Conservation (phyloP, 2,113 vertebrate species). For the Sphaerodactylus townsendi region DNA sequence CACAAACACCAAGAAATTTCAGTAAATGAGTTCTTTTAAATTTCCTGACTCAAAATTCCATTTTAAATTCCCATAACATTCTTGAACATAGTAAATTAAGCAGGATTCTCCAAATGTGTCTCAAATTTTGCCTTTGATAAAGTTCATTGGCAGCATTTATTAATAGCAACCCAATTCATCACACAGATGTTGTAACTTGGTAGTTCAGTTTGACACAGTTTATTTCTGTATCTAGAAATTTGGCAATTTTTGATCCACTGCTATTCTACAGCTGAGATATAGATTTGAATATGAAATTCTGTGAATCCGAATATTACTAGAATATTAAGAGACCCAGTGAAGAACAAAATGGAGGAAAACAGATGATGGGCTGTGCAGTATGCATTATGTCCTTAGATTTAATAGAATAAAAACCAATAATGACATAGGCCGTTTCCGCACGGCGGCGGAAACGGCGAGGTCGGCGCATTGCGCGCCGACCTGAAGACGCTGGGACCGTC, state of each 20-base stretch:
- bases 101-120: not conserved
- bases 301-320: not conserved
- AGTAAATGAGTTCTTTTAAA: not conserved
- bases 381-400: not conserved
- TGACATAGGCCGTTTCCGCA: too few relatives aligned
- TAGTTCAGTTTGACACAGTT: conserved; percentile 11
- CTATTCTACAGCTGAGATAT: conserved; percentile 4
- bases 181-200: conserved; percentile 5
- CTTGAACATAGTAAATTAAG: not conserved
- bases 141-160: not conserved
- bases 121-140: not conserved
- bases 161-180: not conserved
- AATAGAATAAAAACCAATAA: not conserved
- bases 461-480: too few relatives aligned
- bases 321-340: conserved; percentile 5
- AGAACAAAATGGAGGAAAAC: not conserved
- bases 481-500: too few relatives aligned
- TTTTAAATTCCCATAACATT: not conserved
- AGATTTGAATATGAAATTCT: conserved; percentile 14
- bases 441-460: too few relatives aligned
- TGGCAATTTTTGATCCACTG: conserved; percentile 34
- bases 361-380: not conserved
- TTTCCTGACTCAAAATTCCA: too few relatives aligned
- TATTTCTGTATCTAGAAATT: conserved; percentile 27
- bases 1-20: not conserved